Conservation (phyloP, 2,888 invertebrate species). For the Scrobipalpa atriplicella region DNA sequence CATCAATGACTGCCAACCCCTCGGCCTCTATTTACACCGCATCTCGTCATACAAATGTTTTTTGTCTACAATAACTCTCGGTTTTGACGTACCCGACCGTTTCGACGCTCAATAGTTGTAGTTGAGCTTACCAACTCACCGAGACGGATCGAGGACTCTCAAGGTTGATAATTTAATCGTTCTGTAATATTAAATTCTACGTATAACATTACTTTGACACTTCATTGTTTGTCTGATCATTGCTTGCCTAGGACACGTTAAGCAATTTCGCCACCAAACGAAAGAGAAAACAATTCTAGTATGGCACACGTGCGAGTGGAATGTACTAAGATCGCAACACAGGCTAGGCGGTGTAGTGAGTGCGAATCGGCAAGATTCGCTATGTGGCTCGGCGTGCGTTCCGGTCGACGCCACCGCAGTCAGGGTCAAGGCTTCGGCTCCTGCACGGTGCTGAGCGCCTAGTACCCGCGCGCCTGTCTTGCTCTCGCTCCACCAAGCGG, state of each 20-base stretch:
- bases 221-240: not conserved
- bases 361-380: slow-evolving; percentile 73
- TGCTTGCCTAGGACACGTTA: not conserved
- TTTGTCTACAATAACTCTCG: slow-evolving; percentile 66
- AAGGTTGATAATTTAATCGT: slow-evolving; percentile 18
- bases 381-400: slow-evolving; percentile 75
- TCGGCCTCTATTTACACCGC: slow-evolving; percentile 60
- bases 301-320: slow-evolving; percentile 69
- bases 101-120: slow-evolving; percentile 38
- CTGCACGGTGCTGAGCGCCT: slow-evolving; percentile 73
- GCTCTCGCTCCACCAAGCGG: slow-evolving; percentile 58
- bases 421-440: slow-evolving; percentile 81
- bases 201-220: slow-evolving; percentile 2
- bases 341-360: slow-evolving; percentile 56
- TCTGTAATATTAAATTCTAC: slow-evolving; percentile 2
- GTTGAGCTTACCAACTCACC: slow-evolving; percentile 7
- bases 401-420: slow-evolving; percentile 81
- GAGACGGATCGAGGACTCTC: slow-evolving; percentile 23
- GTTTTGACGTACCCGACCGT: slow-evolving; percentile 62
- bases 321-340: slow-evolving; percentile 72
- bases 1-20: slow-evolving; percentile 78
- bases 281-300: slow-evolving; percentile 69
- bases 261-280: slow-evolving; percentile 35
- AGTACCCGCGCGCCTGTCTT: slow-evolving; percentile 59
- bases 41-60: slow-evolving; percentile 53